Base-by-base conservation (phyloP, 2,113 vertebrate species). In the Myanophis thanlyinensis region DNA sequence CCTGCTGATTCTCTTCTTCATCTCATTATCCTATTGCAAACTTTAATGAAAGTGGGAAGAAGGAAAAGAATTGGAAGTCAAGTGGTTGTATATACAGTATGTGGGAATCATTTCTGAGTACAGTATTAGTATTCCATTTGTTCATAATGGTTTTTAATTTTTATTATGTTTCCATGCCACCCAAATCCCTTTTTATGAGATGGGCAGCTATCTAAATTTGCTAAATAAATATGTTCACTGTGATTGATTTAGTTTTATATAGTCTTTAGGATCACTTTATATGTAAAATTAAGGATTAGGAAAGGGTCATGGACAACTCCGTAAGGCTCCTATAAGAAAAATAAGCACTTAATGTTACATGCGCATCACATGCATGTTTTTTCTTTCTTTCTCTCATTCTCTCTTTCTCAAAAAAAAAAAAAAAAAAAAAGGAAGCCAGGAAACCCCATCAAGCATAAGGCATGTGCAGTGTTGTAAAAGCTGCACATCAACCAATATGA, bases 391-490 rank as follows among this genome's bases (percentile, higher is more conserved):
- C 67, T 80, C 13, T 73, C 67, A 15, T 15, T 73, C 67, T 73
- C 5, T 40, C 5, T 73, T 2, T 73, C 35, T 40, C 13, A n/a
- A n/a, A n/a, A n/a, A n/a, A n/a, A n/a, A 54, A 84, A 27, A 18
- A 23, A 12, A 49, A 10, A 22, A 49, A 56, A 4, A 25, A 54
- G 91, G 91, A 93, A 35, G 3, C 62, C 95, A 95, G 96, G 96
- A 93, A 13, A 73, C 12, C 15, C 90, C 88, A 93, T 94, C 93
- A 84, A 85, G 93, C 94, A 84, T 4, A 8, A 0, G 0, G 84
- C 88, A 51, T 92, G 90, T 95, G 96, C 95, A 94, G 89, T 89
- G 87, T 49, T 12, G 49, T 91, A 96, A 95, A 80, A 94, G 91
- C 23, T 15, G 2, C 88, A 54, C 53, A 25, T 51, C 92, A 12